Conservation (phyloP, 2,888 invertebrate species). For the Ormyrus thymus region DNA sequence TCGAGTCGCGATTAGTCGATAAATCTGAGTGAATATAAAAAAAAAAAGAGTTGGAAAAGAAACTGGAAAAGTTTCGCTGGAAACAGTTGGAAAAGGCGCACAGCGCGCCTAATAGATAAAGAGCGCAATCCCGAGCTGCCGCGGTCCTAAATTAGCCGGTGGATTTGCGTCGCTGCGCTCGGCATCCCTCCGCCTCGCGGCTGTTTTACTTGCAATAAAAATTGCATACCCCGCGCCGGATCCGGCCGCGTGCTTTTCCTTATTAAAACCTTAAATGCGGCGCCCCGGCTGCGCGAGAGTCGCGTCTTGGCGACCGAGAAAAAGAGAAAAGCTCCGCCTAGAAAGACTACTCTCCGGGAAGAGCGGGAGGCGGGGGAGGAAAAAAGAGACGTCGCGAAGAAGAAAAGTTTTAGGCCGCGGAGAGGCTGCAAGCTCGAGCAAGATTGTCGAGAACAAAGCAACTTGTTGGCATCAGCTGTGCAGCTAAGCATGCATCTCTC, state of each 20-base stretch:
- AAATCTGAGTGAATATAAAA: no score
- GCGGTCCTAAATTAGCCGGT: conserved; percentile 24
- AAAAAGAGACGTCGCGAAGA: background rate
- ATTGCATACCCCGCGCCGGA: background rate
- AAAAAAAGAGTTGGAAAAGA: no score
- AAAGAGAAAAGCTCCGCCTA: background rate
- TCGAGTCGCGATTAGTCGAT: no score
- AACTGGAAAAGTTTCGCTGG: no score
- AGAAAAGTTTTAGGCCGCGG: no score
- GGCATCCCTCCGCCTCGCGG: background rate
- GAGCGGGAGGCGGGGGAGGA: background rate
- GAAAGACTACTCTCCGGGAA: background rate
- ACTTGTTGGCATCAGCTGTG: conserved; percentile 57
- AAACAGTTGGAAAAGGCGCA: no score
- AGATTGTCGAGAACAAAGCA: conserved; percentile 55
- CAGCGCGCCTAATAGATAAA: background rate
- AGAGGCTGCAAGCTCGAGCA: background rate
- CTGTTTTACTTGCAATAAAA: conserved; percentile 36
- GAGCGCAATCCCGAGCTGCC: background rate
- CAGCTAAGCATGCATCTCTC: conserved; percentile 49
- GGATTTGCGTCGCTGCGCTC: conserved; percentile 17
- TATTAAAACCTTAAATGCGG: conserved; percentile 52
- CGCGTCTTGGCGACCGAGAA: background rate
- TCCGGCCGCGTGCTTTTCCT: conserved; percentile 18
- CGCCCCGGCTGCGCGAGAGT: background rate